These are phyloP conservation scores for Xanthia togata DNA, from an alignment of 2,888 invertebrate species.

Conservation along the genomic window DNA sequence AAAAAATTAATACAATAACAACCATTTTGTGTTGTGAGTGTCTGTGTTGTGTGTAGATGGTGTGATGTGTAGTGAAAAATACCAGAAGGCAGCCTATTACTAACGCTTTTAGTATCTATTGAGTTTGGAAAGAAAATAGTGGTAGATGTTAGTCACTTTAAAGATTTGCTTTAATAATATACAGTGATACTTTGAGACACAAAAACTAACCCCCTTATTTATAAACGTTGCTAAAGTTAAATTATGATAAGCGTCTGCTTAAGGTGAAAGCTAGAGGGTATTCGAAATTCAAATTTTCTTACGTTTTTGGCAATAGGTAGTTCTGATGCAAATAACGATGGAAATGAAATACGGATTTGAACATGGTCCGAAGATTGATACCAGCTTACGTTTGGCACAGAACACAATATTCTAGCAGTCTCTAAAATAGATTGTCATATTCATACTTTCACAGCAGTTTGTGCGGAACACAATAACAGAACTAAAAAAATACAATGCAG, in stretches of 20 bases:
- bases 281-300: no score
- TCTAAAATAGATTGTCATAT: slow-evolving; percentile 18
- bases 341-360: neutral
- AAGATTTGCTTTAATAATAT: neutral
- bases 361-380: neutral
- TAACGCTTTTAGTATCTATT: neutral
- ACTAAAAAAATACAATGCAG: slow-evolving; percentile 38
- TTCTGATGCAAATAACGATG: no score
- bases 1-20: no score
- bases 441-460: slow-evolving; percentile 9
- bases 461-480: slow-evolving; percentile 23
- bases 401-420: neutral
- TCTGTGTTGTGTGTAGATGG: no score
- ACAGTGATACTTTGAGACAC: neutral
- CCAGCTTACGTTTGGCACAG: neutral
- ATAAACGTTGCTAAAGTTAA: no score
- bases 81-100: no score
- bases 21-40: no score
- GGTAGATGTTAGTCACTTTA: neutral
- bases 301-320: no score
- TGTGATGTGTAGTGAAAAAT: no score
- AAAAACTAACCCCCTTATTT: neutral
- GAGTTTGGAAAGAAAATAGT: neutral
- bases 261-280: no score
- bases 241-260: no score